A percentile compares a stretch with the other conserved stretches of the same genome.
phyloP scores from a whole-genome alignment of 2,797 vertebrate genomes.

The Typhlichthys eigenmanni region DNA sequence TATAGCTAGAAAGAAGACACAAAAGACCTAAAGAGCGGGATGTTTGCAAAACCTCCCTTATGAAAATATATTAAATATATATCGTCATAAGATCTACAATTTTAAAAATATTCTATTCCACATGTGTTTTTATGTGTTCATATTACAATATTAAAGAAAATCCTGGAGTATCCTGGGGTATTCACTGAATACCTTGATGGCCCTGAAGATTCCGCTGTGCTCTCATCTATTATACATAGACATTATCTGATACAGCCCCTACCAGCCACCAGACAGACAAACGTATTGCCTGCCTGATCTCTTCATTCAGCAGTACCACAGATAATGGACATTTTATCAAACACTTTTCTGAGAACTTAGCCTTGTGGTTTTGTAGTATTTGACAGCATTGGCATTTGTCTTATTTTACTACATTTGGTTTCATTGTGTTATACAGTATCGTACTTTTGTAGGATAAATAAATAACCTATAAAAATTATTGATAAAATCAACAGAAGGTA shows the following conservation, averaged over 20 bases:
- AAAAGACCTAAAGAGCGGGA: slow-evolving; percentile 27
- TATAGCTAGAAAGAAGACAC: neutral
- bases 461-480: too few relatives aligned
- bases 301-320: too few relatives aligned
- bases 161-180: slow-evolving; percentile 9
- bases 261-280: neutral
- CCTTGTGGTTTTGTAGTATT: too few relatives aligned
- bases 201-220: too few relatives aligned
- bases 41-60: slow-evolving; percentile 24
- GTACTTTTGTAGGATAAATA: too few relatives aligned
- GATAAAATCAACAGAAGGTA: too few relatives aligned
- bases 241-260: neutral
- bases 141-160: slow-evolving; percentile 34
- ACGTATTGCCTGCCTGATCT: neutral
- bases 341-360: too few relatives aligned
- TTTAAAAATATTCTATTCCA: slow-evolving; percentile 12
- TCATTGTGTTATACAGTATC: too few relatives aligned
- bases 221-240: neutral
- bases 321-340: too few relatives aligned
- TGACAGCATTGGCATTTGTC: neutral
- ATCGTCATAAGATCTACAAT: neutral
- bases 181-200: too few relatives aligned
- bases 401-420: neutral
- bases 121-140: slow-evolving; percentile 10
- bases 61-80: slow-evolving; percentile 39